Evolutionary conservation across 2,113 vertebrate species (phyloP).

Genomic region (Rhea pennata): DNA sequence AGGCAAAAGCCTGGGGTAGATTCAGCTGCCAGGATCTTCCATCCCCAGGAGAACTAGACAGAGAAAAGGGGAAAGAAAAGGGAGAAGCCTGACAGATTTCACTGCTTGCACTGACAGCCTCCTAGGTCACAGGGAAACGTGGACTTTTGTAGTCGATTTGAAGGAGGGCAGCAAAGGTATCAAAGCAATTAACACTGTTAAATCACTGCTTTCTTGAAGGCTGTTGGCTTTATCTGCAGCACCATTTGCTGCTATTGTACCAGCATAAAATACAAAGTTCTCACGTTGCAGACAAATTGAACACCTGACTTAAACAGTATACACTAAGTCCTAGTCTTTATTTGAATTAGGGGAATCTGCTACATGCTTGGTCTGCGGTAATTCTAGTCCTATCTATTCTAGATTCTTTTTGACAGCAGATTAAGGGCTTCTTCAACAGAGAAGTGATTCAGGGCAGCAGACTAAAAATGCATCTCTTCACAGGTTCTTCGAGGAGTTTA

Average conservation of each 20-base stretch:
- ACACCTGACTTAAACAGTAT: background rate
- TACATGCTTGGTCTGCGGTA: background rate
- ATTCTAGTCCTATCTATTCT: background rate
- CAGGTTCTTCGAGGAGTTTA: background rate
- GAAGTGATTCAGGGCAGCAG: background rate
- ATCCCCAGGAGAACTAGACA: background rate
- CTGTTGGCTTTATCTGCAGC: background rate
- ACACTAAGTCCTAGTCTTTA: background rate
- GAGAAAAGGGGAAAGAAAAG: background rate
- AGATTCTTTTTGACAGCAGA: background rate
- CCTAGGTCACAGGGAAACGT: slow-evolving; percentile 12
- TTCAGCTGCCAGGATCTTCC: slow-evolving; percentile 59
- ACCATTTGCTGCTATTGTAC: background rate
- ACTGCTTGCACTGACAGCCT: background rate
- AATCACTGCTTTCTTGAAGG: background rate
- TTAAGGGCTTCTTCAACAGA: background rate
- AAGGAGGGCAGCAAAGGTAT: background rate
- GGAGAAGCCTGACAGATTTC: background rate
- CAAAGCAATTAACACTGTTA: background rate
- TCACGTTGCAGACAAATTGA: slow-evolving; percentile 12
- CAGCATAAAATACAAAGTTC: background rate
- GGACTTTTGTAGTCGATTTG: background rate
- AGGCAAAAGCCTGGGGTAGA: slow-evolving; percentile 23
- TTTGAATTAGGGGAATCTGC: background rate
- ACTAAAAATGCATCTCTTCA: background rate